phyloP scores from a whole-genome alignment of 2,797 vertebrate species.

The Urophycis tenuis region DNA sequence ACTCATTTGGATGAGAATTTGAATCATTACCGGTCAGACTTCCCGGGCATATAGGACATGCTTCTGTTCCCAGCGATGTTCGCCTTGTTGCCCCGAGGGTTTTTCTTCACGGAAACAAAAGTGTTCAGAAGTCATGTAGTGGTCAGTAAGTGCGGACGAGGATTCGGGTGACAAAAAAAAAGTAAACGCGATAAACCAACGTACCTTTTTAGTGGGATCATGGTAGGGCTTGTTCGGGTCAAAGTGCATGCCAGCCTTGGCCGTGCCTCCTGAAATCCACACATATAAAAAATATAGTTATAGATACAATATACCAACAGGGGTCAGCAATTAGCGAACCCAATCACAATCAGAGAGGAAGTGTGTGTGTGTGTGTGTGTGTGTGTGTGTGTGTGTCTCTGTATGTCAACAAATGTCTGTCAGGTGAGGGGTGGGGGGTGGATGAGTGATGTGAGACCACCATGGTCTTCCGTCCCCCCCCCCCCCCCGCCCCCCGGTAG shows the following conservation, averaged over 20 bases:
- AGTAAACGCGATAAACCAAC: not conserved
- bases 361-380: too few relatives aligned
- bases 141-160: not conserved
- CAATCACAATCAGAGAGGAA: not conserved
- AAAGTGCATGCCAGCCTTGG: slow-evolving; percentile 77
- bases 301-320: not conserved
- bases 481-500: not conserved
- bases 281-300: not conserved
- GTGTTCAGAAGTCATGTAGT: slow-evolving; percentile 6
- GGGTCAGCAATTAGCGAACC: not conserved
- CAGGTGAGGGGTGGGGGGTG: too few relatives aligned
- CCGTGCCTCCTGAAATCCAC: slow-evolving; percentile 61
- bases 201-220: slow-evolving; percentile 65
- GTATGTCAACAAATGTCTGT: not conserved
- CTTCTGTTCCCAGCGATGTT: slow-evolving; percentile 74
- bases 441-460: not conserved
- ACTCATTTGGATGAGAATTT: not conserved
- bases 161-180: not conserved
- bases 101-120: slow-evolving; percentile 58
- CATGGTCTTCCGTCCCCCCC: not conserved
- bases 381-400: too few relatives aligned
- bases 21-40: slow-evolving; percentile 78
- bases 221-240: slow-evolving; percentile 77
- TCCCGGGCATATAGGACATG: slow-evolving; percentile 83
- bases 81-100: slow-evolving; percentile 58